Conservation (phyloP, 2,113 vertebrate species). For the Fukomys damarensis region DNA sequence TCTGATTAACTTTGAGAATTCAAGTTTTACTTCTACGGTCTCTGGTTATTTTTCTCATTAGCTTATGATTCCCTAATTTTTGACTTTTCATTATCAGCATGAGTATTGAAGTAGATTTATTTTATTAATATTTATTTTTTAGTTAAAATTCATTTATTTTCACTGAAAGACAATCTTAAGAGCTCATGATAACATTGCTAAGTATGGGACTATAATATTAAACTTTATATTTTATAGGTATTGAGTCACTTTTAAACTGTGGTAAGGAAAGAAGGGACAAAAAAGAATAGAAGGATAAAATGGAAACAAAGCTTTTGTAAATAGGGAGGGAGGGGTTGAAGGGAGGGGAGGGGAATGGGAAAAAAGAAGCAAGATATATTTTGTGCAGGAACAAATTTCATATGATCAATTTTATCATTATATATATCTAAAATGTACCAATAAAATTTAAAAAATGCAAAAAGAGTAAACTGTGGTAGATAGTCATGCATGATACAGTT, state of each 20-base stretch:
- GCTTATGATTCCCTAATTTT: conserved; percentile 41
- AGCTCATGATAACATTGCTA: neutral
- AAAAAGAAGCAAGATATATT: no score
- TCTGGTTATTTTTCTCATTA: neutral
- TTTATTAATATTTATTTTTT: conserved; percentile 44
- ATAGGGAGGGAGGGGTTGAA: no score
- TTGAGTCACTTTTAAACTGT: neutral
- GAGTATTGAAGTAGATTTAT: conserved; percentile 25
- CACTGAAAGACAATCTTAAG: neutral
- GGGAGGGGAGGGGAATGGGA: no score
- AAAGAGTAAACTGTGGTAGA: neutral
- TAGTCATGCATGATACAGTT: neutral
- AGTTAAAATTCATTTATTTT: neutral
- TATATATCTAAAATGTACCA: no score
- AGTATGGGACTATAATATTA: conserved; percentile 4
- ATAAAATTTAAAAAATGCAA: no score
- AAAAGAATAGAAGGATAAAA: no score
- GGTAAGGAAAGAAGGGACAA: no score
- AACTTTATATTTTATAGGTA: conserved; percentile 35
- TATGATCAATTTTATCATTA: no score
- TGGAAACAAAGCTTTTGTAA: no score
- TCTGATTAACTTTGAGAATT: conserved; percentile 32
- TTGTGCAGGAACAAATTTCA: no score
- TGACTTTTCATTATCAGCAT: conserved; percentile 5
- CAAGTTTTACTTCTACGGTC: conserved; percentile 34